Evolutionary conservation across 2,797 vertebrate genomes (phyloP).

Genomic region (Rhinogobio ventralis): DNA sequence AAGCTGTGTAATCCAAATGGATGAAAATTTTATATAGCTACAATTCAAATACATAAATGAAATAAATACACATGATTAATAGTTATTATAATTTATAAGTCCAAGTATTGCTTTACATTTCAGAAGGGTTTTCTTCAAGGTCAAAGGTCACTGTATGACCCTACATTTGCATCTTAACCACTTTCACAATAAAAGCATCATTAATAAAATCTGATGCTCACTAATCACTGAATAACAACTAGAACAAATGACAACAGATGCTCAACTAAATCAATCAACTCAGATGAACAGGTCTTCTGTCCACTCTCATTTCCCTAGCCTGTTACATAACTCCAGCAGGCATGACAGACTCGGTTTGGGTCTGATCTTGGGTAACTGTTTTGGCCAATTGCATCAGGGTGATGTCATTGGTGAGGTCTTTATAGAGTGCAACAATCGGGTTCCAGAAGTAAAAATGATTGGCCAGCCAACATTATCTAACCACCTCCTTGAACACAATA

Average conservation of each 20-base stretch:
- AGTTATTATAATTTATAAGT: too few relatives aligned
- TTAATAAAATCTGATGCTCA: slow-evolving; percentile 4
- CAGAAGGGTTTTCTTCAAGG: neutral
- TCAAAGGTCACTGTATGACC: neutral
- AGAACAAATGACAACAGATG: slow-evolving; percentile 12
- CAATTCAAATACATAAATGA: neutral
- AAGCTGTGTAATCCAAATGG: neutral
- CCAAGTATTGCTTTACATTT: neutral
- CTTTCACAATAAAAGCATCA: neutral
- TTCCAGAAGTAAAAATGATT: neutral
- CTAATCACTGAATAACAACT: slow-evolving; percentile 7
- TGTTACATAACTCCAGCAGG: slow-evolving; percentile 75
- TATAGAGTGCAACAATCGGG: neutral
- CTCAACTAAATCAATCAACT: slow-evolving; percentile 13
- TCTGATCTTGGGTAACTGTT: slow-evolving; percentile 73
- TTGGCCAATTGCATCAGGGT: slow-evolving; percentile 74
- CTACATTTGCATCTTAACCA: neutral
- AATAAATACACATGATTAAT: neutral
- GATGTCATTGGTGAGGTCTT: slow-evolving; percentile 45
- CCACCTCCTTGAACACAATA: neutral
- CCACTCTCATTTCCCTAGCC: slow-evolving; percentile 80
- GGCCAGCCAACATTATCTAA: neutral
- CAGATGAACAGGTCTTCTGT: slow-evolving; percentile 51
- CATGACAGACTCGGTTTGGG: slow-evolving; percentile 66
- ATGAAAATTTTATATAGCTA: neutral